Evolutionary conservation across 1,140 invertebrate species (phyloP).

Genomic region (Phthorimaea operculella): DNA sequence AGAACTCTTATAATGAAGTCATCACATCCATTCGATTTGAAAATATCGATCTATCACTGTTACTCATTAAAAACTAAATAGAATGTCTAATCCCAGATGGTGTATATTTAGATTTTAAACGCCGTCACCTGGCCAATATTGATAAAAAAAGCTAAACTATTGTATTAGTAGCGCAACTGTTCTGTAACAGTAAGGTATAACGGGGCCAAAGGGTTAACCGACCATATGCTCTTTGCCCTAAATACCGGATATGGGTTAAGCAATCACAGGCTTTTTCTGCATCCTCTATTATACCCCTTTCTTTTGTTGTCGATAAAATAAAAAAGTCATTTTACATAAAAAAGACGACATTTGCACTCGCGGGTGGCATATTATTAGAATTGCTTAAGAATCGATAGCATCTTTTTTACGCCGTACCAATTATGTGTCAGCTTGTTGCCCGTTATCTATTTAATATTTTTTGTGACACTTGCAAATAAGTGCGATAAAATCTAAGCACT

Average conservation of each 20-base stretch:
- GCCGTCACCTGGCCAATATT: conserved; percentile 31
- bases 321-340: conserved; percentile 39
- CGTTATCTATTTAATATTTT: too few relatives aligned
- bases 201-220: conserved; percentile 64
- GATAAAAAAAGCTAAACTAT: conserved; percentile 38
- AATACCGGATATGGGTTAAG: conserved; percentile 62
- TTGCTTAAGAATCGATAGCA: conserved; percentile 30
- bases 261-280: conserved; percentile 59
- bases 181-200: conserved; percentile 44
- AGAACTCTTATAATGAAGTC: too few relatives aligned
- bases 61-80: neutral
- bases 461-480: too few relatives aligned
- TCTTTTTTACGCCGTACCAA: conserved; percentile 19
- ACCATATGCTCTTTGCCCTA: conserved; percentile 48
- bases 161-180: conserved; percentile 55
- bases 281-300: conserved; percentile 55
- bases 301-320: conserved; percentile 37
- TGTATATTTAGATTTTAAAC: conserved; percentile 3
- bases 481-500: too few relatives aligned
- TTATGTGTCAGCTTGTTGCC: neutral
- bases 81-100: neutral
- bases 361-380: conserved; percentile 50
- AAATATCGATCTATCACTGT: too few relatives aligned
- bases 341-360: conserved; percentile 47
- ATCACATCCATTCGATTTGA: too few relatives aligned